Evolutionary conservation across 2,113 vertebrate species (phyloP), one percentile per base, ranked within the genome.

Genomic region (Scopus umbretta): DNA sequence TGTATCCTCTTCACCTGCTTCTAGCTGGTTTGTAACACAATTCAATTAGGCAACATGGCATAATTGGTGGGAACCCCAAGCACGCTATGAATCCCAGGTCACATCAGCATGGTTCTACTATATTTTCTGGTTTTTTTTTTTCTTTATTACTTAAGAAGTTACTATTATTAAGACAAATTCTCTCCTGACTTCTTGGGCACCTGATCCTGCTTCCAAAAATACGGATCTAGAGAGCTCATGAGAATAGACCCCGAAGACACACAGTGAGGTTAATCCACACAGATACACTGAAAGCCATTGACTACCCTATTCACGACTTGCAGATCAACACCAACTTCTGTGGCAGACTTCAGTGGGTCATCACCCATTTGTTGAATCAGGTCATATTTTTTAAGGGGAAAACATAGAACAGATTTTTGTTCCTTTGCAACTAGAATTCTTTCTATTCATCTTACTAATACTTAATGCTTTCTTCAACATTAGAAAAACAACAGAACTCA

Each of bases 41-140:
- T 13, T 72, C 72, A 29, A 1, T 21, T 23, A 66, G 21, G 47
- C 34, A 91, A 74, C 2, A 1, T 10, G 23, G 47, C 1, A 0
- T 40, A 59, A 94, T 1, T 36, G 43, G n/a, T 36, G 52, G 56
- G 52, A 83, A 66, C 10, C 9, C 36, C 36, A 32, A 91, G 18
- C 11, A 36, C 10, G 11, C 27, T 63, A 13, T 26, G 80, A 53
- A 72, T 45, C 38, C 55, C 45, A 59, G 38, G 36, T 50, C n/a
- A 38, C 7, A 40, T 40, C 63, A 68, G 26, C 30, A 42, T 32
- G 36, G 38, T 29, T 68, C 42, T 58, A 61, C n/a, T 50, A 0
- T 9, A 29, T 50, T 63, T 59, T 67, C 52, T 49, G 0, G 5
- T 5, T 34, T 23, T 2, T 53, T 53, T 83, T 80, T 43, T 49